Conservation (phyloP, 2,888 invertebrate species). For the Ceriagrion tenellum region DNA sequence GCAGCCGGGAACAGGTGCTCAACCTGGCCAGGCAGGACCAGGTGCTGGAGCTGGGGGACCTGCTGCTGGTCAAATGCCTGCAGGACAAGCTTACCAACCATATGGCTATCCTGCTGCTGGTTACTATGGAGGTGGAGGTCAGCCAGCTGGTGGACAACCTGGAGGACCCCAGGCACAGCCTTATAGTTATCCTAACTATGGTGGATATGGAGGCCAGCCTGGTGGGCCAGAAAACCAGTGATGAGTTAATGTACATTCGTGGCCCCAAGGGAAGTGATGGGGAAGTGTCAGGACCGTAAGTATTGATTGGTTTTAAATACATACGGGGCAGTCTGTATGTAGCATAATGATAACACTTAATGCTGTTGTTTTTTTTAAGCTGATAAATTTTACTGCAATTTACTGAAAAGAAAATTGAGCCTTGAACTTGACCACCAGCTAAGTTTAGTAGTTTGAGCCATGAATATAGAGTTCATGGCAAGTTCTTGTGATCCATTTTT, state of each 20-base stretch:
- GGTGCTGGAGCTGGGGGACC: constrained; percentile 69
- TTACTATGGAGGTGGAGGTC: constrained; percentile 77
- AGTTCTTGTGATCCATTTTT: neutral
- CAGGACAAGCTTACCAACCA: constrained; percentile 77
- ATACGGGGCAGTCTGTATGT: neutral
- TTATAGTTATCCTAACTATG: constrained; percentile 72
- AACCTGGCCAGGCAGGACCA: constrained; percentile 65
- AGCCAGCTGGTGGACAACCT: constrained; percentile 69
- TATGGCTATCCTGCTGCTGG: constrained; percentile 77
- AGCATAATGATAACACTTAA: neutral
- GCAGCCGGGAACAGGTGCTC: constrained; percentile 67
- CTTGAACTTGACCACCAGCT: constrained; percentile 61
- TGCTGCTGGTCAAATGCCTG: constrained; percentile 74
- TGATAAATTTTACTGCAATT: neutral
- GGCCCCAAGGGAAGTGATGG: constrained; percentile 39
- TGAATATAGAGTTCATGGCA: constrained; percentile 37
- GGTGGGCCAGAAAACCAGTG: constrained; percentile 72
- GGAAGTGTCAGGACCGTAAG: constrained; percentile 64
- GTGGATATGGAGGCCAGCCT: constrained; percentile 72
- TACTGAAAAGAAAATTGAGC: neutral
- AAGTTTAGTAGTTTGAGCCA: neutral
- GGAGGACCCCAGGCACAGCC: constrained; percentile 70
- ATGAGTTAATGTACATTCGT: constrained; percentile 57
- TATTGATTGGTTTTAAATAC: neutral
- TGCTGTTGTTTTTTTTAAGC: neutral